Evolutionary conservation across 2,888 invertebrate genomes (phyloP), one percentile per base, ranked within the genome.

Genomic region (Lithosia quadra): DNA sequence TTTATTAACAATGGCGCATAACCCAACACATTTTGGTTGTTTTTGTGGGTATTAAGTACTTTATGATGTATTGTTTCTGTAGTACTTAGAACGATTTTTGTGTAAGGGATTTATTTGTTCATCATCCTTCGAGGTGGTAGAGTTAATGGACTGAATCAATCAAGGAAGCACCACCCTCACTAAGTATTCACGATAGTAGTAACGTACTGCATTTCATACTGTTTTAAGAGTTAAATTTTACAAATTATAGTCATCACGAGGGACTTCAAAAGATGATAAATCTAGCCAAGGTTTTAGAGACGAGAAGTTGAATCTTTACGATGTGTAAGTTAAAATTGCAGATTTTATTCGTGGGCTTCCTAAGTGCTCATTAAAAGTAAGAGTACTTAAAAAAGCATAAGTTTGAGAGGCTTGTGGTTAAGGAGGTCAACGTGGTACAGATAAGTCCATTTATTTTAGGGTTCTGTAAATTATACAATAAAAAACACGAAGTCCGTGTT

Each of bases 321-420:
- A 65, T 43, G 58, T 65, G 36, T 59, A 59, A 59, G n/a, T 71
- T 69, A 71, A 69, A 76, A 77, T 73, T 67, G 67, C 21, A 60
- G 36, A 66, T 69, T 76, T 72, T 72, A 63, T 68, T 68, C 28
- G 33, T 28, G 10, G 28, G 33, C 55, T 62, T 59, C 62, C 65
- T 55, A 67, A 58, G 65, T 55, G 67, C 57, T 67, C 63, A 68
- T 77, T 61, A 77, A 77, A 75, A 43, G 43, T 24, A 58, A 62
- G 39, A 36, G 49, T 63, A 21, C 64, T 64, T 64, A 34, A 39
- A 24, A 24, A 61, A 67, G 43, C 65, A 53, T 66, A 61, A 67
- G 55, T 61, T 67, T 67, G 39, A 67, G 62, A 43, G 62, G 43
- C 33, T 34, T 57, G 49, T 33, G 56, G 67, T 61, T 56, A 56